A percentile compares a stretch with the other conserved stretches of the same genome.
These are phyloP conservation scores for Drosophila baimaii DNA, from an alignment of 1,140 invertebrate genomes.

Conservation along the genomic window DNA sequence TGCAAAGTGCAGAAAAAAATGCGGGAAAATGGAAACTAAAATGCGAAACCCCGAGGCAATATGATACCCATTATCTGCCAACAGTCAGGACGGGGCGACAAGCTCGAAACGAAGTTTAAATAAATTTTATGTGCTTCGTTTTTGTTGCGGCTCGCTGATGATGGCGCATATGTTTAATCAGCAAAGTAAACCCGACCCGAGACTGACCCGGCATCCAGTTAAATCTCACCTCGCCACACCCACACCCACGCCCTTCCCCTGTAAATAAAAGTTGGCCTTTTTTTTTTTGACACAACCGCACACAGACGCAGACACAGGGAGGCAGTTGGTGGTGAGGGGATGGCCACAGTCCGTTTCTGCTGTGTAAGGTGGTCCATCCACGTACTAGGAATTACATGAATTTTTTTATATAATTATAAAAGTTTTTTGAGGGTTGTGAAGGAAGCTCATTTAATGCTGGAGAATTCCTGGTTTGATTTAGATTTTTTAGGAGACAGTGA, in stretches of 20 bases:
- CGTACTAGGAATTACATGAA: neutral
- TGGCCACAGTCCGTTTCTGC: slow-evolving; percentile 33
- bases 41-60: slow-evolving; percentile 70
- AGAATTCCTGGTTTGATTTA: neutral
- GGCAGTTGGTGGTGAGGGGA: slow-evolving; percentile 3
- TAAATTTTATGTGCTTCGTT: slow-evolving; percentile 66
- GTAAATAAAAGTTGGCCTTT: slow-evolving; percentile 68
- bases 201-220: slow-evolving; percentile 53
- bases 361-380: neutral
- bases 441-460: neutral
- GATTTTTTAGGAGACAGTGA: too few species aligned
- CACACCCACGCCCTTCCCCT: slow-evolving; percentile 16
- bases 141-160: slow-evolving; percentile 38
- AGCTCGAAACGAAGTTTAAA: slow-evolving; percentile 52
- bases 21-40: slow-evolving; percentile 54
- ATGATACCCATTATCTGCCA: slow-evolving; percentile 74
- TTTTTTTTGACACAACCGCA: slow-evolving; percentile 50
- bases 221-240: slow-evolving; percentile 37
- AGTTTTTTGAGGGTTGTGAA: neutral
- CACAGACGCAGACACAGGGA: slow-evolving; percentile 35
- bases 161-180: slow-evolving; percentile 75
- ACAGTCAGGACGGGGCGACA: slow-evolving; percentile 26
- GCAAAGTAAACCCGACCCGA: slow-evolving; percentile 66
- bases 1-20: slow-evolving; percentile 61
- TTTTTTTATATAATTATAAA: neutral